Evolutionary conservation across 1,140 invertebrate species (phyloP), one percentile per base, ranked within the genome.

Genomic region (Agrypnia vestita): DNA sequence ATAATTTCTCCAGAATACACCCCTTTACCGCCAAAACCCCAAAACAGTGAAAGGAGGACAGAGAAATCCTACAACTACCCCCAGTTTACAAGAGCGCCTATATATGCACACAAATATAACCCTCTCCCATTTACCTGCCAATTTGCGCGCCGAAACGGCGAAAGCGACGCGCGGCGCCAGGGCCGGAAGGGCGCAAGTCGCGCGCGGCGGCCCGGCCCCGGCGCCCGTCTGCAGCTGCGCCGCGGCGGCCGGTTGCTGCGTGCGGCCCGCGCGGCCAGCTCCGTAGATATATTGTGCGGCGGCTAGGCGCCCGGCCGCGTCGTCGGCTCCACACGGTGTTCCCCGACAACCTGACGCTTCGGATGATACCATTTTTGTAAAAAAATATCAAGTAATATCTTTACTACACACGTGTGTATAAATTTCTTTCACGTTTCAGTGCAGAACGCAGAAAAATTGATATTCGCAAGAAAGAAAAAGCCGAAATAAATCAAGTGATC

Each of bases 41-140:
- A 83, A 83, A 83, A 80, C 81, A 83, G 81, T 83, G 81, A 83
- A 83, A 79, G 82, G 82, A 80, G 79, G 82, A 83, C 78, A 83
- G 82, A 83, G 82, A 80, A 83, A 83, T 83, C 77, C 76, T 79
- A 83, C 82, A 83, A 81, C 79, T 79, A 83, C 82, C 78, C 81
- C 56, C 44, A 78, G 78, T 80, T 82, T 80, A 80, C 78, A 78
- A 80, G 61, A 78, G 79, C 79, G 78, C 76, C 80, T 76, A 75
- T 80, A 83, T 80, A 83, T 73, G 72, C 55, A 76, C 47, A 62
- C 82, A 83, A 44, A 80, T 79, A 82, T 83, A 83, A 83, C 81
- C 81, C 81, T 76, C 81, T 83, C 81, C 62, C 81, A 77, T 80
- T 80, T 78, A 83, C 81, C 81, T 80, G 81, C 62, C 55, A 49